Evolutionary conservation across 2,888 invertebrate species (phyloP), one percentile per base, ranked within the genome.

Genomic region (Heliconius cydno): DNA sequence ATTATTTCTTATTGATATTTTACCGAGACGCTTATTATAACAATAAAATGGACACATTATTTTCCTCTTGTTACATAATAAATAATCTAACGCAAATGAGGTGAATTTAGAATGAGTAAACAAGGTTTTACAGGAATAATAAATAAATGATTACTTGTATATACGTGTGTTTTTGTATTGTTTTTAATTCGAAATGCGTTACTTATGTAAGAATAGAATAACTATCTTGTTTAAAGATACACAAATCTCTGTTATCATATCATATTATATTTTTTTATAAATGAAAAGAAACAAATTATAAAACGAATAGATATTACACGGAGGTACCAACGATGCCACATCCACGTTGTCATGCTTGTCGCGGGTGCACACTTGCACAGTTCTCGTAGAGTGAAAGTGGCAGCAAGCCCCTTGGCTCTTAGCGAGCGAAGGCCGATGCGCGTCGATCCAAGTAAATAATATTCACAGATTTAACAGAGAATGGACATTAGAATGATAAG

Each of bases 361-460:
- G 84, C 87, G 90, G 87, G 86, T 86, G 86, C 84, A 60, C 86
- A 84, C 88, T 86, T 86, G 86, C 84, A 60, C 86, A 84, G 88
- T 86, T 86, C 74, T 78, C 65, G 88, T 88, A 87, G 90, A 94
- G 94, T 94, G 94, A 94, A 94, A 94, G 94, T 94, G 93, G 91
- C 92, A 89, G 88, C 90, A 88, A 89, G 88, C 88, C 89, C 89
- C 89, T 90, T 87, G 91, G 90, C 88, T 90, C 88, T 88, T 87
- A 88, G 86, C 88, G 88, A 87, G 86, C 90, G 94, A 94, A 94
- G 94, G 94, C 93, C 94, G 92, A 80, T 88, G 90, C 89, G 91
- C 89, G 88, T 88, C 87, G 87, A 88, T 87, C 88, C 87, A 84
- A 85, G 85, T 86, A 86, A 86, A 86, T 86, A 84, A 88, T 88